Evolutionary conservation across 2,888 invertebrate genomes (phyloP).

Genomic region (Tholera decimalis): DNA sequence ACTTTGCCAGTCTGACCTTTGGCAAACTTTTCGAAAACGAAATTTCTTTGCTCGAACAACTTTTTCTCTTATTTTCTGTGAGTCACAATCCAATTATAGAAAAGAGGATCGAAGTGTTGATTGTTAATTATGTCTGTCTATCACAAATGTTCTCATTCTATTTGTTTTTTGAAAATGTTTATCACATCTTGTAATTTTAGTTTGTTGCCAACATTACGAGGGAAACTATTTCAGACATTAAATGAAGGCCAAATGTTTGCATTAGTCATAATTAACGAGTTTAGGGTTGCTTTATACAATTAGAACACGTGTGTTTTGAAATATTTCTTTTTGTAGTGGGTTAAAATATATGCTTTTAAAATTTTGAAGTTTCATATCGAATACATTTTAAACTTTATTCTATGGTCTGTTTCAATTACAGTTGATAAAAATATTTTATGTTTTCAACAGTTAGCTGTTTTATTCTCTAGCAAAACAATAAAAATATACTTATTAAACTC

Average conservation of each 20-base stretch:
- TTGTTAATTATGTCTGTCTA: slow-evolving; percentile 48
- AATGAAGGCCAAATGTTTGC: slow-evolving; percentile 41
- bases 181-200: slow-evolving; percentile 21
- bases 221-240: slow-evolving; percentile 55
- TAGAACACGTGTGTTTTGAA: background rate
- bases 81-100: slow-evolving; percentile 33
- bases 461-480: too few relatives aligned
- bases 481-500: too few relatives aligned
- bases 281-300: slow-evolving; percentile 2
- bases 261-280: slow-evolving; percentile 40
- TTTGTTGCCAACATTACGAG: slow-evolving; percentile 51
- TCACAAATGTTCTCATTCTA: slow-evolving; percentile 32
- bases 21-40: background rate
- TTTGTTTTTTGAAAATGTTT: slow-evolving; percentile 39
- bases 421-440: too few relatives aligned
- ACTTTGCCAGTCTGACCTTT: slow-evolving; percentile 7
- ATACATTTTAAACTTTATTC: too few relatives aligned
- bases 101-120: slow-evolving; percentile 45
- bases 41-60: slow-evolving; percentile 14
- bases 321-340: too few relatives aligned
- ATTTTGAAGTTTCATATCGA: too few relatives aligned
- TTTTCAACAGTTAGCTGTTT: too few relatives aligned
- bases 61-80: slow-evolving; percentile 3
- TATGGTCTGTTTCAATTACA: too few relatives aligned
- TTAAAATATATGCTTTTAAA: too few relatives aligned